phyloP scores from a whole-genome alignment of 2,797 vertebrate species.

The Chloroceryle inda region DNA sequence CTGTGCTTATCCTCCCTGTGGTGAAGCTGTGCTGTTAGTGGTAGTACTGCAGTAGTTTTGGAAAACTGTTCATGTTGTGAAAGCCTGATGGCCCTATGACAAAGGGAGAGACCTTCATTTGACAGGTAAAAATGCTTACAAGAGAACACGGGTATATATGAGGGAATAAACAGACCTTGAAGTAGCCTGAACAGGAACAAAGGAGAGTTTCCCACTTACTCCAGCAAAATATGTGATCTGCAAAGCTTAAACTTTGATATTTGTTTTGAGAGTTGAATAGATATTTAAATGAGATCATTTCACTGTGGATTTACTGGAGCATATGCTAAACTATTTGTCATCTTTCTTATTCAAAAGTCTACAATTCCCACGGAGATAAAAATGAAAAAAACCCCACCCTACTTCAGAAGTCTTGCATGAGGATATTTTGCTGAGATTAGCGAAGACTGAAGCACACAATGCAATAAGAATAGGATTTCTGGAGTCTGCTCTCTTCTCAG shows the following conservation, averaged over 20 bases:
- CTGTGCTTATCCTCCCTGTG: slow-evolving; percentile 4
- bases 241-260: slow-evolving; percentile 22
- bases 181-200: background rate
- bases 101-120: slow-evolving; percentile 67
- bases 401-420: slow-evolving; percentile 25
- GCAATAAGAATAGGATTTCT: slow-evolving; percentile 70
- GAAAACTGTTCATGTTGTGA: background rate
- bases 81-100: slow-evolving; percentile 64
- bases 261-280: slow-evolving; percentile 44
- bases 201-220: background rate
- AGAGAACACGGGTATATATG: slow-evolving; percentile 51
- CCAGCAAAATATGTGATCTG: background rate
- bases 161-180: slow-evolving; percentile 47
- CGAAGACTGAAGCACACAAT: slow-evolving; percentile 72
- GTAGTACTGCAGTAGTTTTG: background rate
- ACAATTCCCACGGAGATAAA: slow-evolving; percentile 54
- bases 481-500: slow-evolving; percentile 57
- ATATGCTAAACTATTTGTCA: slow-evolving; percentile 6
- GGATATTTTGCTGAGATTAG: slow-evolving; percentile 73
- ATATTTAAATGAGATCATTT: slow-evolving; percentile 53
- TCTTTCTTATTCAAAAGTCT: slow-evolving; percentile 19
- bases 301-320: slow-evolving; percentile 28
- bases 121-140: slow-evolving; percentile 72
- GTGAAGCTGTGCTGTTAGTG: slow-evolving; percentile 11
- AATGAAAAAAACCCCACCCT: background rate